Evolutionary conservation across 2,113 vertebrate species (phyloP).

Genomic region (Ammodytes dubius): DNA sequence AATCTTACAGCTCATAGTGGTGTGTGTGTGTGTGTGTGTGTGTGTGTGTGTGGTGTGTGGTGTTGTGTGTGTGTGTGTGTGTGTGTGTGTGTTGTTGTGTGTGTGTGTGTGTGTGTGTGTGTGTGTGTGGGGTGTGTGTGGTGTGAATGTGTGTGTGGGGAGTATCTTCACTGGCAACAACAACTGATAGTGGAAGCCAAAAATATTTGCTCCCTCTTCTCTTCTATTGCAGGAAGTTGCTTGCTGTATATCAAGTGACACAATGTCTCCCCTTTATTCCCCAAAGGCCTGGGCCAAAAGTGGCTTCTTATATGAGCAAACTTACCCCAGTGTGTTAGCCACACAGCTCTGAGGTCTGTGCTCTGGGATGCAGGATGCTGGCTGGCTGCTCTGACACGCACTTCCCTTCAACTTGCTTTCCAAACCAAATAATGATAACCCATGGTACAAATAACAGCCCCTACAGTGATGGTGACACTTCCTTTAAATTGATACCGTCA

Average conservation of each 20-base stretch:
- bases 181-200: conserved; percentile 37
- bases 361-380: conserved; percentile 38
- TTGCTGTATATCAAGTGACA: conserved; percentile 47
- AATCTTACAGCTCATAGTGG: neutral
- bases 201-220: conserved; percentile 45
- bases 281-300: conserved; percentile 1
- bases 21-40: too few species aligned
- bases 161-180: conserved; percentile 13
- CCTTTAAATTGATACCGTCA: neutral
- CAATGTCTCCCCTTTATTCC: conserved; percentile 26
- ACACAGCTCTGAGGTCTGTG: conserved; percentile 19
- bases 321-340: conserved; percentile 6
- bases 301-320: neutral
- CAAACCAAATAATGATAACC: conserved; percentile 29
- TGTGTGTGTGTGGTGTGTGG: too few species aligned
- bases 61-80: too few species aligned
- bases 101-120: too few species aligned
- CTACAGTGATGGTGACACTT: conserved; percentile 7
- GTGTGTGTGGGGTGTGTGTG: too few species aligned
- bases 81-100: too few species aligned
- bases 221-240: conserved; percentile 69
- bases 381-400: conserved; percentile 22
- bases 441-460: neutral
- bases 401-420: conserved; percentile 17
- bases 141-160: too few species aligned